Percentiles rank a stretch among this genome's conserved stretches.
Conservation (phyloP, 2,797 vertebrate genomes). For the Myioborus melanocephalus region DNA sequence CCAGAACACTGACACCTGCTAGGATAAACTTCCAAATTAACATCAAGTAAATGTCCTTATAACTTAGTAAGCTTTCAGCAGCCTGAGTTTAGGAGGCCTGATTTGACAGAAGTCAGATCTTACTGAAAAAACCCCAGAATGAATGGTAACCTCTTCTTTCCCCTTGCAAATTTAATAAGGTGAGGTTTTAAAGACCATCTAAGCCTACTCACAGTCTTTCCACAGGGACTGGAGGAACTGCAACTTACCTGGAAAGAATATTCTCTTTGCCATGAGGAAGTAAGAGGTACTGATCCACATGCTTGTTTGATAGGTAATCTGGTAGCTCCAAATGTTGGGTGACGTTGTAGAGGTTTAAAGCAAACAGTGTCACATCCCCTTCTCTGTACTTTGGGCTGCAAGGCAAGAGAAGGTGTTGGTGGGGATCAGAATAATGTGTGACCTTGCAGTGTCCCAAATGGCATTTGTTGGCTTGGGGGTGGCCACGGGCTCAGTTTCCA, state of each 20-base stretch:
- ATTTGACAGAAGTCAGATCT: not conserved
- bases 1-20: not conserved
- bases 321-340: slow-evolving; percentile 77
- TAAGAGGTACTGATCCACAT: slow-evolving; percentile 85
- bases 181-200: not conserved
- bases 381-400: slow-evolving; percentile 76
- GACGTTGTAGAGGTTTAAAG: slow-evolving; percentile 83
- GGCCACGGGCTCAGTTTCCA: accelerated
- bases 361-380: slow-evolving; percentile 86
- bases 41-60: not conserved
- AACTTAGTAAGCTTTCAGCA: not conserved
- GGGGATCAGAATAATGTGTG: accelerated
- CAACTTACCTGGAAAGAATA: slow-evolving; percentile 84
- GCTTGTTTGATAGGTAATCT: slow-evolving; percentile 56
- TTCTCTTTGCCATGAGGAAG: slow-evolving; percentile 78
- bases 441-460: not conserved
- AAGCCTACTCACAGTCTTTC: not conserved
- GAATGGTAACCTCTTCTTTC: not conserved
- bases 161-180: not conserved
- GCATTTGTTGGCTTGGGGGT: not conserved
- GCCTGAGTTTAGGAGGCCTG: not conserved
- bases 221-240: not conserved
- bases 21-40: not conserved
- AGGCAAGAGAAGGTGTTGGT: not conserved
- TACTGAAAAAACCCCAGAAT: accelerated